phyloP scores from a whole-genome alignment of 2,888 invertebrate species.

The Sphaerophoria rueppellii region DNA sequence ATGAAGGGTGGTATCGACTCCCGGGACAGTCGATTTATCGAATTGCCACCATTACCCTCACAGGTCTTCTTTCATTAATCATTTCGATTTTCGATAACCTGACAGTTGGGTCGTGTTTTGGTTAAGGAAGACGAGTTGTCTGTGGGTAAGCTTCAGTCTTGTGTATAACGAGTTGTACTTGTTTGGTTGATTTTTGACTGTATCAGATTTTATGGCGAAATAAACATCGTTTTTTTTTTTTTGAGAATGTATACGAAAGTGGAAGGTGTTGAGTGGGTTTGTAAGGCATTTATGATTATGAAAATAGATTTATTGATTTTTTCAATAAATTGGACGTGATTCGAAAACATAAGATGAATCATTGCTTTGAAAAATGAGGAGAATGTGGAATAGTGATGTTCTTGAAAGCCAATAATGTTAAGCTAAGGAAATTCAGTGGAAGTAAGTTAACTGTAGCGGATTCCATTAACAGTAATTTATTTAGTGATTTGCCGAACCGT shows the following conservation, averaged over 20 bases:
- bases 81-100: conserved; percentile 60
- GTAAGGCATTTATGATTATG: conserved; percentile 1
- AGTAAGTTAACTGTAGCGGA: too few relatives aligned
- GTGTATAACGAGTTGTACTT: not conserved
- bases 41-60: not conserved
- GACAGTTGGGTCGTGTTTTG: conserved; percentile 61
- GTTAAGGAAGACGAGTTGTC: conserved; percentile 23
- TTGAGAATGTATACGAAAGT: conserved; percentile 15
- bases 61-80: conserved; percentile 47
- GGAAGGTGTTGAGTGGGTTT: conserved; percentile 23
- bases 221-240: conserved; percentile 35
- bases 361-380: not conserved
- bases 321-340: not conserved
- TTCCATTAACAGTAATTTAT: too few relatives aligned
- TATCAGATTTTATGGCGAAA: conserved; percentile 51
- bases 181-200: not conserved
- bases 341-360: not conserved
- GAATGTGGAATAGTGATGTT: not conserved
- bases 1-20: not conserved
- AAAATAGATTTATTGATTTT: conserved; percentile 18
- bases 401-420: not conserved
- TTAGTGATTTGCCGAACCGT: too few relatives aligned
- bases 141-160: not conserved
- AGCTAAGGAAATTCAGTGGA: too few relatives aligned
- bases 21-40: not conserved